Evolutionary conservation across 1,140 invertebrate species (phyloP), one percentile per base, ranked within the genome.

Genomic region (Paralvinella palmiformis): DNA sequence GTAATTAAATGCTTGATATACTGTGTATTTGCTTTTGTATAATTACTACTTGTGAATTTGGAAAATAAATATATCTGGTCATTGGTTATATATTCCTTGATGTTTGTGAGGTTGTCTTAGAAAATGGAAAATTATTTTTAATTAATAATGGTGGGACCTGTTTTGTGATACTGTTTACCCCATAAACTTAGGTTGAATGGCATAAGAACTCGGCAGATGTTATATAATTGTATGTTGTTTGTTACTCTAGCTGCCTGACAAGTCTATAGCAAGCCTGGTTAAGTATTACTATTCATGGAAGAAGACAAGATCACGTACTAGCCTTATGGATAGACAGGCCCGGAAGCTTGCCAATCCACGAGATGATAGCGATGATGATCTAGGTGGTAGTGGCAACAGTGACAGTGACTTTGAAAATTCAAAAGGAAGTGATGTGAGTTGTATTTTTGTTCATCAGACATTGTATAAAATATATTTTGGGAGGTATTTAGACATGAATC

Each of bases 261-360:
- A 98, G 83, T 91, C 92, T 52, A 96, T 98, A 71, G 91, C 94
- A 31, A 92, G 90, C 73, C 82, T 98, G 69, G 94, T 98, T 0
- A 96, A 96, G 80, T 97, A 96, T 81, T 98, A 98, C 79, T 98
- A 98, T 77, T 93, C 91, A 70, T 98, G 94, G 94, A 98, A 98
- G 78, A 98, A 97, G 76, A 94, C 92, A 13, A 83, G 92, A 74
- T 89, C 89, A 71, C 85, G 92, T 53, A 93, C 89, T 55, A 96
- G 92, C 74, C 81, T 96, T 27, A 96, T 98, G 91, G 94, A 98
- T 80, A 84, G 88, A 61, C 89, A 92, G 79, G 89, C 88, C 1
- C 85, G 87, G 52, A 75, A 75, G 60, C 66, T 77, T 13, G 72
- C 67, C 22, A 75, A 69, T 45, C 66, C 65, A 10, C 29, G 52